phyloP scores from a whole-genome alignment of 2,888 invertebrate species.

The Scaeva pyrastri region DNA sequence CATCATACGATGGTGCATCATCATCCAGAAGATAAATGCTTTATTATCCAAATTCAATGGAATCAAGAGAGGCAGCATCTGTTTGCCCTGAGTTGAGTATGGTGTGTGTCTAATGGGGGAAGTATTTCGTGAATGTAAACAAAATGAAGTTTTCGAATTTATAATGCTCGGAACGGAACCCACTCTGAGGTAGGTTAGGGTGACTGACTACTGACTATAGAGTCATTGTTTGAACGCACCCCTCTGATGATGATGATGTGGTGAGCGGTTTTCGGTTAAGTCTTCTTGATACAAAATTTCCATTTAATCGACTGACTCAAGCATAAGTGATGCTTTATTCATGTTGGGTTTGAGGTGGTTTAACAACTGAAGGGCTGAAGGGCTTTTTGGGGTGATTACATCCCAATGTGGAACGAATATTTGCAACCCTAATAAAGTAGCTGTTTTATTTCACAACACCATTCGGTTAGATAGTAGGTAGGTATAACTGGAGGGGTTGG shows the following conservation, averaged over 20 bases:
- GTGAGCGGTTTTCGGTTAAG: slow-evolving; percentile 4
- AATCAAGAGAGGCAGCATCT: slow-evolving; percentile 63
- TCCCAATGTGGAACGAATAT: not conserved
- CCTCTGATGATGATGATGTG: not conserved
- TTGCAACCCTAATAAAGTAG: slow-evolving; percentile 48
- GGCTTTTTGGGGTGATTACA: slow-evolving; percentile 22
- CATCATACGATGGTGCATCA: slow-evolving; percentile 47
- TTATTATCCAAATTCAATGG: slow-evolving; percentile 72
- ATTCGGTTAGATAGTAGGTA: too few relatives aligned
- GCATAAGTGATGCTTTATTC: slow-evolving; percentile 21
- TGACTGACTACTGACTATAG: slow-evolving; percentile 27
- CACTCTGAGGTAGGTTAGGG: slow-evolving; percentile 68
- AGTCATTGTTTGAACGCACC: not conserved
- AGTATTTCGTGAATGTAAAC: slow-evolving; percentile 67
- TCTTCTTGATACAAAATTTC: slow-evolving; percentile 33
- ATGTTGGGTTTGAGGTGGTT: not conserved
- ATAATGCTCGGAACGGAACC: not conserved
- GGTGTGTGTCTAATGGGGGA: slow-evolving; percentile 46
- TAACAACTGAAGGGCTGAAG: slow-evolving; percentile 16
- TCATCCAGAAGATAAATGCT: slow-evolving; percentile 42
- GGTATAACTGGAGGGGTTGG: slow-evolving; percentile 18
- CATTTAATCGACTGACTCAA: slow-evolving; percentile 50
- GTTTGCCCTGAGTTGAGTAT: slow-evolving; percentile 34
- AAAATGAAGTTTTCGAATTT: slow-evolving; percentile 47
- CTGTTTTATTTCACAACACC: too few relatives aligned